Evolutionary conservation across 2,888 invertebrate genomes (phyloP).

Genomic region (Asteroscopus sphinx): DNA sequence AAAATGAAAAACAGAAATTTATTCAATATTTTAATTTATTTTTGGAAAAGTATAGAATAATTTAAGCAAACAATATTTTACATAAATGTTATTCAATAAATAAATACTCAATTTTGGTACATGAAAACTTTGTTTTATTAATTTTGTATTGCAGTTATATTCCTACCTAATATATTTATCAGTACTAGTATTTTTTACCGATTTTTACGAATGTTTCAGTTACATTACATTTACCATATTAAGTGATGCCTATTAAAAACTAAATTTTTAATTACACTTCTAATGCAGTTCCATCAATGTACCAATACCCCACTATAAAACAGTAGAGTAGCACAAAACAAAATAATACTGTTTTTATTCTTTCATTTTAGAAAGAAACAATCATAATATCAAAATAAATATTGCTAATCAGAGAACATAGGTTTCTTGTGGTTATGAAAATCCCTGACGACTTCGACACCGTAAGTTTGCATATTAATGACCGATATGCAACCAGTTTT

Average conservation of each 20-base stretch:
- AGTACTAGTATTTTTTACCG: too few relatives aligned
- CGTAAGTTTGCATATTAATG: constrained; percentile 84
- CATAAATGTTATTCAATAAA: constrained; percentile 1
- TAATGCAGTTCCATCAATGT: too few relatives aligned
- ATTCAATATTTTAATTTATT: constrained; percentile 13
- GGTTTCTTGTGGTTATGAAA: constrained; percentile 87
- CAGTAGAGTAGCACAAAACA: neutral
- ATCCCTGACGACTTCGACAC: constrained; percentile 83
- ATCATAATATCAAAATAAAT: constrained; percentile 1
- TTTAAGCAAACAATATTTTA: neutral
- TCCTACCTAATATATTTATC: constrained; percentile 1
- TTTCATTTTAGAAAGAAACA: neutral
- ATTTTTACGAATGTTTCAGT: too few relatives aligned
- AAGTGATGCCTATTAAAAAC: too few relatives aligned
- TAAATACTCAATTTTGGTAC: constrained; percentile 5
- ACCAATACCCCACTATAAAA: too few relatives aligned
- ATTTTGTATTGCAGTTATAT: constrained; percentile 11
- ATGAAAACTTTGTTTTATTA: constrained; percentile 12
- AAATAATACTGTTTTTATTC: neutral
- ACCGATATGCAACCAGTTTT: constrained; percentile 86
- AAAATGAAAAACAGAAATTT: constrained; percentile 26
- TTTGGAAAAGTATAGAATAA: too few relatives aligned
- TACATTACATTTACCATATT: too few relatives aligned
- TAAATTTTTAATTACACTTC: too few relatives aligned
- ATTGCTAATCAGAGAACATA: constrained; percentile 72